Evolutionary conservation across 2,797 vertebrate genomes (phyloP).

Genomic region (Acanthurus leucopareius): DNA sequence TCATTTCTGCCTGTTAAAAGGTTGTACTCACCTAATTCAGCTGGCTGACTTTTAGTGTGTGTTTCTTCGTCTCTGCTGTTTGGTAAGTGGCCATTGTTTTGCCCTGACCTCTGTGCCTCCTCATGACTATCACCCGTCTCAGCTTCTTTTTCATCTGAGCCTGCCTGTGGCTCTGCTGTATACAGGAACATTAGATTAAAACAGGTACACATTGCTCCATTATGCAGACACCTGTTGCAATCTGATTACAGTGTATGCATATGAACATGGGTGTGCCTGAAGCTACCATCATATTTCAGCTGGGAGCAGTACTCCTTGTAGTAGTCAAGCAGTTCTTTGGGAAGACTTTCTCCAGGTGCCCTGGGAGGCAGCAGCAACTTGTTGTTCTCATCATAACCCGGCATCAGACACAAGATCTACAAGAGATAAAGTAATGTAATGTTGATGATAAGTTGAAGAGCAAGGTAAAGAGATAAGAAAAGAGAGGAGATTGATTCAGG

Average conservation of each 20-base stretch:
- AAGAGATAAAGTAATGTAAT: not conserved
- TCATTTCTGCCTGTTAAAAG: not conserved
- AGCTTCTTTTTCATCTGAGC: slow-evolving; percentile 16
- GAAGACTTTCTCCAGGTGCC: slow-evolving; percentile 86
- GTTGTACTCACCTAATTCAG: slow-evolving; percentile 50
- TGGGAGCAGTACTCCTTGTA: slow-evolving; percentile 79
- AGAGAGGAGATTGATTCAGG: not conserved
- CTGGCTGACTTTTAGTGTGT: slow-evolving; percentile 11
- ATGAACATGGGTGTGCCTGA: slow-evolving; percentile 1
- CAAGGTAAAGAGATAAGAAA: not conserved
- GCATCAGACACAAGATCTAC: slow-evolving; percentile 87
- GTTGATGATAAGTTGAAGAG: too few species aligned
- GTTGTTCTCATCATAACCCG: slow-evolving; percentile 85
- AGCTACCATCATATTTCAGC: slow-evolving; percentile 60
- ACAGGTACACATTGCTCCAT: not conserved
- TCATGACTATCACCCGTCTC: slow-evolving; percentile 23
- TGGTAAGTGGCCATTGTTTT: not conserved
- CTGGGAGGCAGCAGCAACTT: slow-evolving; percentile 88
- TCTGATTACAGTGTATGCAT: not conserved
- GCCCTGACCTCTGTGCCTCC: slow-evolving; percentile 25
- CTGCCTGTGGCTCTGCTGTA: slow-evolving; percentile 44
- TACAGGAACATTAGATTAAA: slow-evolving; percentile 23
- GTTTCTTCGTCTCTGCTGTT: slow-evolving; percentile 32
- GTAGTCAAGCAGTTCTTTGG: slow-evolving; percentile 87
- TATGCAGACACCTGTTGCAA: not conserved